Base-by-base conservation (phyloP, 1,140 invertebrate species). In the Anoplolepis gracilipes region DNA sequence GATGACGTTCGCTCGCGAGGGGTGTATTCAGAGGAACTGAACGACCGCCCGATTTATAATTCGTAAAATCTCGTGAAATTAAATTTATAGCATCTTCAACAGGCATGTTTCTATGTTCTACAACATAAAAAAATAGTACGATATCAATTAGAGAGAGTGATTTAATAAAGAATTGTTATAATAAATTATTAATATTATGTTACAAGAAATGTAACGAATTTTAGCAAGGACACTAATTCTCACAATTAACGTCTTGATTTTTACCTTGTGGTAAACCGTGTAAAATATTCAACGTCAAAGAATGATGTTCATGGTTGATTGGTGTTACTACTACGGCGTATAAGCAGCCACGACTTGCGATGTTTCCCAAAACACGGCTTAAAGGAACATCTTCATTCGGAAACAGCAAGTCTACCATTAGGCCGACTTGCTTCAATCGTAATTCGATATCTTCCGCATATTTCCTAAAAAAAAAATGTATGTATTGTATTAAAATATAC, bases 101-200 rank as follows among this genome's bases (percentile, higher is more conserved):
- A 0, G 98, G 98, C 98, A 99, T 99, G 94, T 99, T 99, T 87
- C 98, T 96, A 92, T 99, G 98, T 93, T 99, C 98, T 97, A 95
- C 87, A 87, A 91, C 67, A 77, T 49, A 85, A 78, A 28, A 78
- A 28, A 86, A 88, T 19, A 85, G 69, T 25, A 25, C 10, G 16
- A 72, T 19, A 19, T 30, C 33, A n/a, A 76, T 64, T 61, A 30
- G 25, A n/a, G n/a, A n/a, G n/a, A n/a, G n/a, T n/a, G n/a, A n/a
- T n/a, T n/a, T n/a, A n/a, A n/a, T n/a, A n/a, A n/a, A n/a, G n/a
- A n/a, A n/a, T n/a, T 22, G 7, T 53, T 8, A 30, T 33, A n/a
- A 49, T 49, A 49, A 49, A 49, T 49, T 49, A 49, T 49, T 49
- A 49, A 5, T 49, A 36, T 78, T 16, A 11, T n/a, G 2, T 19